Evolutionary conservation across 2,888 invertebrate genomes (phyloP).

Genomic region (Lasioglossum marginatum): DNA sequence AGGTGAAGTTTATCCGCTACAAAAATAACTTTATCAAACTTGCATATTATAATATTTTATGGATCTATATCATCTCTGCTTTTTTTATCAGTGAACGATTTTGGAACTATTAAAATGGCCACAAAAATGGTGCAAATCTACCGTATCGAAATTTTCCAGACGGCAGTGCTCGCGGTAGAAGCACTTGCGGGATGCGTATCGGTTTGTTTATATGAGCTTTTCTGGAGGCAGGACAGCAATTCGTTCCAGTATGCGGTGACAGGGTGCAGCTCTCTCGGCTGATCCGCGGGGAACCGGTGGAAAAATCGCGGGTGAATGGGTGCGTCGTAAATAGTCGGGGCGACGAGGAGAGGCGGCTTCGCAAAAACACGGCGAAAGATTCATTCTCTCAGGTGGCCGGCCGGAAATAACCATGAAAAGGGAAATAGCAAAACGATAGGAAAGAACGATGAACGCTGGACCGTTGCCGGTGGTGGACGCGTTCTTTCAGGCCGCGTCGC

Average conservation of each 20-base stretch:
- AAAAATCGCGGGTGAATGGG: conserved; percentile 30
- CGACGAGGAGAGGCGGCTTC: not conserved
- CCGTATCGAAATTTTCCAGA: not conserved
- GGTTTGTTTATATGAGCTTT: not conserved
- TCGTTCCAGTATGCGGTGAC: not conserved
- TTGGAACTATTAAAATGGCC: too few species aligned
- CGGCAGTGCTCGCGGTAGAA: not conserved
- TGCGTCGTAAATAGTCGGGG: conserved; percentile 47
- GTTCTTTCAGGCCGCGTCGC: conserved; percentile 57
- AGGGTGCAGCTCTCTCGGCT: not conserved
- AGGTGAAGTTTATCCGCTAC: too few species aligned
- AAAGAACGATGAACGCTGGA: conserved; percentile 34
- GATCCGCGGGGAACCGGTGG: not conserved
- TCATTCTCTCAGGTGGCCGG: conserved; percentile 52
- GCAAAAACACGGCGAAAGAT: conserved; percentile 48
- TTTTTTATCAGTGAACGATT: too few species aligned
- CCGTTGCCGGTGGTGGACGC: conserved; percentile 39
- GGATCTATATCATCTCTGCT: too few species aligned
- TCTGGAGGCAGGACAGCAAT: not conserved
- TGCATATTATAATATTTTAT: too few species aligned
- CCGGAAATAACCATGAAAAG: conserved; percentile 51
- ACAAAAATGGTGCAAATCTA: too few species aligned
- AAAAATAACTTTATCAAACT: too few species aligned
- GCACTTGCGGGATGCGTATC: not conserved
- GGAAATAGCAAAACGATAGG: conserved; percentile 37